These are phyloP conservation scores for Apeltes quadracus DNA, from an alignment of 2,113 vertebrate genomes.

Conservation along the genomic window DNA sequence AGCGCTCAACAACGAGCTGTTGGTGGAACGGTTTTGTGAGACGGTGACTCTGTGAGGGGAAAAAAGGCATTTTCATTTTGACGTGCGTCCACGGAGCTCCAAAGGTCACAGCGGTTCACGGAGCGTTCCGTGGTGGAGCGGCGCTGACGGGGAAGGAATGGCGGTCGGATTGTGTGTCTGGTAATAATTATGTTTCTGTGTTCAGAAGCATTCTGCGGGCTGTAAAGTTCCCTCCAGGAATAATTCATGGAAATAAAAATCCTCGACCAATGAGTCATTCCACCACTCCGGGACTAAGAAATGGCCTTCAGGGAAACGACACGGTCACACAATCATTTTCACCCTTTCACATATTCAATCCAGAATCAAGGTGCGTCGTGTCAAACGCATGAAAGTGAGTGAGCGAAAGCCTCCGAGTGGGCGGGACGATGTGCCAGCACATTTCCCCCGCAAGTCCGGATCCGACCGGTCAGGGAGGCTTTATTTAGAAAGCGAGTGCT, in stretches of 20 bases:
- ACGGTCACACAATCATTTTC: neutral
- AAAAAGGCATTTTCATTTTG: neutral
- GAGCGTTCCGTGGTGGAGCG: neutral
- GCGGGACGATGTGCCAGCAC: neutral
- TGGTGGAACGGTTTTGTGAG: neutral
- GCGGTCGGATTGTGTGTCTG: neutral
- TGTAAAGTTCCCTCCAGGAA: neutral
- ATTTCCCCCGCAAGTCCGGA: slow-evolving; percentile 48
- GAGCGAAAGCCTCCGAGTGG: neutral
- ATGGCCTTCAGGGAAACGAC: neutral
- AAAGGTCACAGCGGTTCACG: neutral
- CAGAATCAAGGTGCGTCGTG: neutral
- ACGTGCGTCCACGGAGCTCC: neutral
- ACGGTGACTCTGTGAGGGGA: neutral
- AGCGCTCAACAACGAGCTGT: neutral
- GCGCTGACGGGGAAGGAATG: slow-evolving; percentile 4
- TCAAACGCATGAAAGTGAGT: neutral
- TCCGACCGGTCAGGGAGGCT: slow-evolving; percentile 52
- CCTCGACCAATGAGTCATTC: neutral
- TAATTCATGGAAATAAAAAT: slow-evolving; percentile 19
- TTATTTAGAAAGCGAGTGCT: slow-evolving; percentile 63
- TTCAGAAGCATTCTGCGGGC: slow-evolving; percentile 16
- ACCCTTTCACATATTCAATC: neutral
- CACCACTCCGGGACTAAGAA: neutral
- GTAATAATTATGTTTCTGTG: slow-evolving; percentile 20